Base-by-base conservation (phyloP, 2,888 invertebrate genomes). In the Hesperia comma region DNA sequence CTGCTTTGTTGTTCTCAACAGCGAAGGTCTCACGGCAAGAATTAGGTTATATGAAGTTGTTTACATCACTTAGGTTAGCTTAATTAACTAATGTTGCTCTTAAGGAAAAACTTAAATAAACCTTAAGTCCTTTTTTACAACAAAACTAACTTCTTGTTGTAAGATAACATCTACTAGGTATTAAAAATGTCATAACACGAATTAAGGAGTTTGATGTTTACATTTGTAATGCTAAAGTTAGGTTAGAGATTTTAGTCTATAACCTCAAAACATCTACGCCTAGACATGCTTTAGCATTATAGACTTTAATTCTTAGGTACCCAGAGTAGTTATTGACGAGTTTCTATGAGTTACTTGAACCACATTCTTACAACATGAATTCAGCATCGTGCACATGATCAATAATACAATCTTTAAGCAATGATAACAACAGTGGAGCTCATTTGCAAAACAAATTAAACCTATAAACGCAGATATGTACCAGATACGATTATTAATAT, bases 391-490 rank as follows among this genome's bases (percentile, higher is more conserved):
- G 57, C 17, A 53, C 57, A 41, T 64, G 51, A 26, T 51, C 57
- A 49, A 63, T 57, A 63, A 64, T 49, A 63, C 51, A 57, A 57
- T 26, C 57, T 51, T 37, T 51, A 51, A 40, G 21, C 49, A 56
- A 63, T 57, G 40, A 57, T 64, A 58, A 37, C 37, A 32, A 57
- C 32, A 54, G 12, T 33, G 12, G 17, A 40, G 15, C 12, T 37
- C 41, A 62, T 62, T 55, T 55, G 62, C 62, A 55, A 62, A 43
- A 33, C 62, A 62, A 62, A 55, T 62, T 61, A 40, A 49, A 55
- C 17, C 32, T 62, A 55, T 43, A 14, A 40, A 62, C 32, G 19
- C 55, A 32, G 17, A 49, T 61, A 53, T 15, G 43, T 32, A 46
- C 32, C 8, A 19, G 21, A 58, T 58, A 58, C 5, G 6, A 49